phyloP scores from a whole-genome alignment of 2,888 invertebrate genomes.

The Leuctra nigra region DNA sequence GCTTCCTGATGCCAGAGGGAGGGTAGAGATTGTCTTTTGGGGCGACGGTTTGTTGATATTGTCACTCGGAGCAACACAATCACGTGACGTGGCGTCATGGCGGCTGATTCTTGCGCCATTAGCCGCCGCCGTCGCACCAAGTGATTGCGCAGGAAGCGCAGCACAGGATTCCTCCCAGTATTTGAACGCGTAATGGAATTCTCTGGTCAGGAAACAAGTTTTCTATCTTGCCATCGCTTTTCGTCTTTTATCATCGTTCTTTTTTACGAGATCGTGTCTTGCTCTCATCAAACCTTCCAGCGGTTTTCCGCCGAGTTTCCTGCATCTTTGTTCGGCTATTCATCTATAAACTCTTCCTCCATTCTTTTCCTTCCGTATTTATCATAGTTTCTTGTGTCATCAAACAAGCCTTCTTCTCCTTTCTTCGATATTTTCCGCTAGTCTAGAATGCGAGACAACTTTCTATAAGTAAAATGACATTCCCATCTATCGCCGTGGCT shows the following conservation, averaged over 20 bases:
- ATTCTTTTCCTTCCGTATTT: conserved; percentile 4
- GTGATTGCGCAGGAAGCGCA: background rate
- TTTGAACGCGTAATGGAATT: conserved; percentile 24
- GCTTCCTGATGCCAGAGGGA: too few species aligned
- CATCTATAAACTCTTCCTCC: background rate
- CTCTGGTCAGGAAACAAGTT: conserved; percentile 22
- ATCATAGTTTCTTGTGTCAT: conserved; percentile 11
- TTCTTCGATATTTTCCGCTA: conserved; percentile 2
- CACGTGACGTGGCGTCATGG: too few species aligned
- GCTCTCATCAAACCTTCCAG: conserved; percentile 8
- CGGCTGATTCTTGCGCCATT: too few species aligned
- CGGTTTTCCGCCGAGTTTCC: conserved; percentile 2
- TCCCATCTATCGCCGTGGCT: conserved; percentile 5
- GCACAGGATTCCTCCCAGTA: background rate
- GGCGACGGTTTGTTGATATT: too few species aligned
- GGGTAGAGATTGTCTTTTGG: too few species aligned
- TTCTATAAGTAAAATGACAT: conserved; percentile 12
- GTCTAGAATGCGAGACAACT: background rate
- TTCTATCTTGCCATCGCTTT: conserved; percentile 16
- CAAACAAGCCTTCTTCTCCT: background rate
- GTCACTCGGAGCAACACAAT: too few species aligned
- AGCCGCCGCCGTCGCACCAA: too few species aligned
- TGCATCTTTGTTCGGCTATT: conserved; percentile 7
- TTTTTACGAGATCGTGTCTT: background rate
- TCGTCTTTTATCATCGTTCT: conserved; percentile 8